Percentiles rank a stretch among this genome's conserved stretches.
Conservation (phyloP, 1,140 invertebrate species). For the Camponotus pennsylvanicus region DNA sequence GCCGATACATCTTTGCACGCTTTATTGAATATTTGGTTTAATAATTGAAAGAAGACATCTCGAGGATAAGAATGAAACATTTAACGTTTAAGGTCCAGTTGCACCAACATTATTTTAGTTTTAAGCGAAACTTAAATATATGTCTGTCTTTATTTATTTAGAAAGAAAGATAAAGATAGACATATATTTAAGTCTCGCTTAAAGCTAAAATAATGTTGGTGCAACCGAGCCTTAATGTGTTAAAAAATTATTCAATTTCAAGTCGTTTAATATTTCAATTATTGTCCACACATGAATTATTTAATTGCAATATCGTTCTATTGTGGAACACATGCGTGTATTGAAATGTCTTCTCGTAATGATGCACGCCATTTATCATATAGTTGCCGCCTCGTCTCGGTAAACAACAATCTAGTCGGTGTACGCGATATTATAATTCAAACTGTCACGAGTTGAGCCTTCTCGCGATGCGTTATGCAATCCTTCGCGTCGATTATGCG, state of each 20-base stretch:
- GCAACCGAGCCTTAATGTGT: not conserved
- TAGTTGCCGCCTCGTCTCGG: not conserved
- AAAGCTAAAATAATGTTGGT: too few relatives aligned
- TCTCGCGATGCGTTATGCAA: constrained; percentile 23
- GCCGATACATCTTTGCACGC: not conserved
- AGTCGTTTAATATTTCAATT: not conserved
- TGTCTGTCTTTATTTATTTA: too few relatives aligned
- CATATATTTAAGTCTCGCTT: too few relatives aligned
- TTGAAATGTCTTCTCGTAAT: not conserved
- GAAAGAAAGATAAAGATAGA: too few relatives aligned
- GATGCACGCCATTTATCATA: not conserved
- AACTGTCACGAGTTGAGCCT: not conserved
- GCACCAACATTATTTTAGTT: too few relatives aligned
- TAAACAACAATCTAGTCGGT: constrained; percentile 13
- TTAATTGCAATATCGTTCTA: not conserved
- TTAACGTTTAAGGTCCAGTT: not conserved
- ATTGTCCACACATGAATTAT: not conserved
- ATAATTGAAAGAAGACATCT: not conserved
- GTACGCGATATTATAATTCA: constrained; percentile 8
- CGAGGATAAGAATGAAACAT: not conserved
- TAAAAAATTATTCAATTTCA: not conserved
- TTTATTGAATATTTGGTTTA: not conserved
- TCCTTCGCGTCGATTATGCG: not conserved
- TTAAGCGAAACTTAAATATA: too few relatives aligned
- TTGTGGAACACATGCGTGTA: not conserved